Conservation (phyloP, 2,888 invertebrate species). For the Falcaria lacertinaria region DNA sequence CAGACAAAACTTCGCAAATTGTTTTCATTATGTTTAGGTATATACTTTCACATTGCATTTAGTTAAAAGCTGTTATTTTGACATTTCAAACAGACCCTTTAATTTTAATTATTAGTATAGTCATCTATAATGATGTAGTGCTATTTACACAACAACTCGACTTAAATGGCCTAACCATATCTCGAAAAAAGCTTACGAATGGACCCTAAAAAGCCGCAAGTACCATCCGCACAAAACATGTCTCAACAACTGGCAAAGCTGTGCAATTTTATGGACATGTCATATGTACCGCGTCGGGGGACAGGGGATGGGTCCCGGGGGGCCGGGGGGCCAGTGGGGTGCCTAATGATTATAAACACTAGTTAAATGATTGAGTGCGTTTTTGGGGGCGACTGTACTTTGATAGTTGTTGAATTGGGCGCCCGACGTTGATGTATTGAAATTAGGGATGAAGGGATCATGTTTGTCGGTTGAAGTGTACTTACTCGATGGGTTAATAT, state of each 20-base stretch:
- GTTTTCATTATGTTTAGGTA: too few species aligned
- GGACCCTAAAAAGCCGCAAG: conserved; percentile 23
- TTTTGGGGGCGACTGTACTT: conserved; percentile 8
- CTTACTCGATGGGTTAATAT: too few species aligned
- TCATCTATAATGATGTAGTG: too few species aligned
- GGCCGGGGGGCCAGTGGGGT: conserved; percentile 21
- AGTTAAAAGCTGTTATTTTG: too few species aligned
- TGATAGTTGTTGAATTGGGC: neutral
- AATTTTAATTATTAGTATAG: too few species aligned
- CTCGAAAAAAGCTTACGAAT: neutral
- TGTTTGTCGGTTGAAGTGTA: too few species aligned
- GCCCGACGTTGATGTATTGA: neutral
- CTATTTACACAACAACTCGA: too few species aligned
- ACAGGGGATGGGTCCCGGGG: conserved; percentile 33
- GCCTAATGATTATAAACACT: conserved; percentile 71
- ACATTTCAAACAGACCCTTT: too few species aligned
- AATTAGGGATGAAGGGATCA: too few species aligned
- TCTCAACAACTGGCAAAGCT: conserved; percentile 40
- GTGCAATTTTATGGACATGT: conserved; percentile 16
- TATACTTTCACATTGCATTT: too few species aligned
- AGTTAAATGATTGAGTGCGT: conserved; percentile 66
- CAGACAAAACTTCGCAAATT: too few species aligned
- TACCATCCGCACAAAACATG: conserved; percentile 28
- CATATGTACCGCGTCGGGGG: conserved; percentile 24
- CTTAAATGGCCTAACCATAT: too few species aligned